Percentiles rank a stretch among this genome's conserved stretches.
These are phyloP conservation scores for Pelagia noctiluca DNA, from an alignment of 30 jellyfish, hydroid and myxozoan species.

Conservation along the genomic window DNA sequence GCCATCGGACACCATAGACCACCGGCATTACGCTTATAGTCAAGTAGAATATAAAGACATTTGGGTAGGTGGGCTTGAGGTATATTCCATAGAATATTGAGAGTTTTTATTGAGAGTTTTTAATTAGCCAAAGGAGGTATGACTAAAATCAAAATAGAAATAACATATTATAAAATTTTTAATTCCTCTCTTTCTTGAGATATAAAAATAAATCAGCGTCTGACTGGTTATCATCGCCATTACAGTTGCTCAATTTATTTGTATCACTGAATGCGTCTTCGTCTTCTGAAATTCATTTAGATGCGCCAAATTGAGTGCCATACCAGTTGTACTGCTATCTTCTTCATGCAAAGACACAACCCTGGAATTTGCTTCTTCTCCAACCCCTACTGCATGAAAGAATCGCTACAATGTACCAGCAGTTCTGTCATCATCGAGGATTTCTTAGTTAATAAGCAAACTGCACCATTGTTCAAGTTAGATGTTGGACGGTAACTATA, in stretches of 20 bases:
- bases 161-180: too few relatives aligned
- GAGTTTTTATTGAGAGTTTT: too few relatives aligned
- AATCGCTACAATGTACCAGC: neutral
- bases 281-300: neutral
- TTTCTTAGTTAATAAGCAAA: neutral
- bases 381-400: neutral
- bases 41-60: too few relatives aligned
- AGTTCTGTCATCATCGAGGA: neutral
- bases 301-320: neutral
- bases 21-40: too few relatives aligned
- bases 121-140: too few relatives aligned
- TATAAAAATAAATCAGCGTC: too few relatives aligned
- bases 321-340: neutral
- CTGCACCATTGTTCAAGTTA: neutral
- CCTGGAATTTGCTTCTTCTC: neutral
- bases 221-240: neutral
- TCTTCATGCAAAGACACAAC: neutral
- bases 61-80: too few relatives aligned
- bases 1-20: too few relatives aligned
- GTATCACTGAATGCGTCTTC: neutral
- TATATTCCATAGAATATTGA: too few relatives aligned
- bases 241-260: neutral
- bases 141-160: too few relatives aligned
- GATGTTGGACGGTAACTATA: neutral
- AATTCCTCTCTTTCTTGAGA: neutral